These are phyloP conservation scores for Acleris emargana DNA, from an alignment of 2,888 invertebrate genomes.

Conservation along the genomic window DNA sequence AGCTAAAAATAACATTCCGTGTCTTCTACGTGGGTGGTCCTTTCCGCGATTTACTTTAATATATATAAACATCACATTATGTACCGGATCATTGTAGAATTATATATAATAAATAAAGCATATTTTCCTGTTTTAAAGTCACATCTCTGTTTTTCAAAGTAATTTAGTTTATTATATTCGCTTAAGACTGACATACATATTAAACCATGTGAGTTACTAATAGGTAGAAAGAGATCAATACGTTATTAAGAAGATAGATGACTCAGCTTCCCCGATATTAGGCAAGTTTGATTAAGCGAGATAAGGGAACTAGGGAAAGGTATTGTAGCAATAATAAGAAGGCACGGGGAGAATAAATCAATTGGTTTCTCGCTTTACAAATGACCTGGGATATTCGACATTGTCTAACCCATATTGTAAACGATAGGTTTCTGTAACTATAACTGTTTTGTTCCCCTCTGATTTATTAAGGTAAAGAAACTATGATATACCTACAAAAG, in stretches of 20 bases:
- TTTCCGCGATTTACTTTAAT: too few species aligned
- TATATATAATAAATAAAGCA: too few species aligned
- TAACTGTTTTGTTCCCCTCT: too few species aligned
- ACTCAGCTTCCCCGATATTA: slow-evolving; percentile 17
- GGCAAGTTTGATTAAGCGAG: slow-evolving; percentile 30
- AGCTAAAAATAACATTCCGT: too few species aligned
- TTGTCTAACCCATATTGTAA: background rate
- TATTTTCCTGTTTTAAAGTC: too few species aligned
- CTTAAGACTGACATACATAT: background rate
- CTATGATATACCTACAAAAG: too few species aligned
- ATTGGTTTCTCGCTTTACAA: slow-evolving; percentile 1
- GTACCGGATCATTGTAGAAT: too few species aligned
- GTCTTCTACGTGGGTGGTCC: too few species aligned
- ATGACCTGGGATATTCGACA: slow-evolving; percentile 9
- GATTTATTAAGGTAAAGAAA: too few species aligned
- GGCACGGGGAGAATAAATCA: slow-evolving; percentile 30
- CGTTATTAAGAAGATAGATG: slow-evolving; percentile 36
- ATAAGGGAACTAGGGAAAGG: slow-evolving; percentile 25
- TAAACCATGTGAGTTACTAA: slow-evolving; percentile 9
- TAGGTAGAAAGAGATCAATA: slow-evolving; percentile 28
- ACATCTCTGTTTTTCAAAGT: too few species aligned
- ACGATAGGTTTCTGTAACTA: too few species aligned
- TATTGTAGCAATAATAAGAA: slow-evolving; percentile 34
- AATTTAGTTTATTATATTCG: background rate
- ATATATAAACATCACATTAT: too few species aligned